These are phyloP conservation scores for Hofmannophila pseudospretella DNA, from an alignment of 2,888 invertebrate species.

Conservation along the genomic window DNA sequence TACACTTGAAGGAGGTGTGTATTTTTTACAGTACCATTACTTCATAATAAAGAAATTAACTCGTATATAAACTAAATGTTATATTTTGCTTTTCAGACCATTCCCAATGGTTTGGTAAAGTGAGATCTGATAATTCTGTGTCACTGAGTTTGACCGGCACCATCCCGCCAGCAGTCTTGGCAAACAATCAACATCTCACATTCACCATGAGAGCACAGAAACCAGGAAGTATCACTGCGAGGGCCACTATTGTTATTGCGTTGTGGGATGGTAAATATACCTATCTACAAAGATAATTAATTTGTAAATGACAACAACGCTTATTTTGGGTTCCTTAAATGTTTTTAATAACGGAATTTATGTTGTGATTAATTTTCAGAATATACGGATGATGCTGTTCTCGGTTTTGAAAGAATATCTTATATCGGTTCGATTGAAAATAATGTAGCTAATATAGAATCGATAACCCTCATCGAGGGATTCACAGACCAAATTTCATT, in stretches of 20 bases:
- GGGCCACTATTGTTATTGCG: conserved; percentile 18
- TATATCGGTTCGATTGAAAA: conserved; percentile 19
- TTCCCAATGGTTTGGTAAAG: conserved; percentile 14
- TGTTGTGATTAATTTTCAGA: too few species aligned
- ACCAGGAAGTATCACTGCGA: conserved; percentile 11
- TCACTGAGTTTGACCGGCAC: conserved; percentile 3
- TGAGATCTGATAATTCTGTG: conserved; percentile 7
- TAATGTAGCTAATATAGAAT: conserved; percentile 14
- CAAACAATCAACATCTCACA: conserved; percentile 16
- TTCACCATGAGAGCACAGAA: conserved; percentile 16
- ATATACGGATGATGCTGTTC: conserved; percentile 9
- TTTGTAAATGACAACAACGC: background rate
- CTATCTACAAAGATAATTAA: background rate
- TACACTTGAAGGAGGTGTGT: conserved; percentile 1
- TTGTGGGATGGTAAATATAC: conserved; percentile 15
- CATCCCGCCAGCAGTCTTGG: conserved; percentile 14
- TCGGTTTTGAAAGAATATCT: conserved; percentile 19
- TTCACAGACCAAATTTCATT: conserved; percentile 25
- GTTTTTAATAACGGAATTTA: too few species aligned
- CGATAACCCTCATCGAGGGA: conserved; percentile 27
- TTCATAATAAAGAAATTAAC: too few species aligned
- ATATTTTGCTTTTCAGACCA: conserved; percentile 12
- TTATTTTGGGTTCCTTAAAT: background rate
- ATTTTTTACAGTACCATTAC: too few species aligned
- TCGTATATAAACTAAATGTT: too few species aligned